Conservation (phyloP, 2,888 invertebrate species). For the Dione juno region DNA sequence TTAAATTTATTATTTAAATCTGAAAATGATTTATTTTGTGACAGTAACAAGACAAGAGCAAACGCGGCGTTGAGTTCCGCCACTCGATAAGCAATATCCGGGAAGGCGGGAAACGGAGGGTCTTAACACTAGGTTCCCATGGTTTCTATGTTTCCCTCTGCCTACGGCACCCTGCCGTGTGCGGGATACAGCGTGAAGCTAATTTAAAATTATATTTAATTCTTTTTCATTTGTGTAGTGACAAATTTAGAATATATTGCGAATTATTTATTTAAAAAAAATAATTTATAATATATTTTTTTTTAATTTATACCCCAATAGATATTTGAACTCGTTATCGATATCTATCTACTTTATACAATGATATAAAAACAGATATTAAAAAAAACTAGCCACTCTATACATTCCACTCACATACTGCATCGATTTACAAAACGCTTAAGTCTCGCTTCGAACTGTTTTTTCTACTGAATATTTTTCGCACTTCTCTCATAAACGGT, state of each 20-base stretch:
- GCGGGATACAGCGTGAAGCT: not conserved
- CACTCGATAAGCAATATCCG: not conserved
- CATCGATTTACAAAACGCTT: not conserved
- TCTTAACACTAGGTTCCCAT: not conserved
- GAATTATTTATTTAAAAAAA: no score
- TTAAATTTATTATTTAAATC: not conserved
- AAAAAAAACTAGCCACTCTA: not conserved
- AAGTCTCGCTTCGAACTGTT: slow-evolving; percentile 2
- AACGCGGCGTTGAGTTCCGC: not conserved
- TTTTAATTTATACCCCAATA: no score
- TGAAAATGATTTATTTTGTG: not conserved
- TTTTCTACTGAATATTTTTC: not conserved
- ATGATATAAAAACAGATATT: no score
- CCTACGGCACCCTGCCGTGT: no score
- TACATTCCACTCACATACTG: not conserved
- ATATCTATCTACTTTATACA: no score
- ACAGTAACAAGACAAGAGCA: not conserved
- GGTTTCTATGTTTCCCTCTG: no score
- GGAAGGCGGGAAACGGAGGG: not conserved
- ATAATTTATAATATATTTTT: no score
- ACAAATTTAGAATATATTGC: no score
- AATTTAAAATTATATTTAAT: no score
- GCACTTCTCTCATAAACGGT: no score
- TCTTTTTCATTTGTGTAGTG: no score
- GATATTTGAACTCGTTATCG: no score